phyloP scores from a whole-genome alignment of 2,113 vertebrate species.

The Corythornis cristatus region DNA sequence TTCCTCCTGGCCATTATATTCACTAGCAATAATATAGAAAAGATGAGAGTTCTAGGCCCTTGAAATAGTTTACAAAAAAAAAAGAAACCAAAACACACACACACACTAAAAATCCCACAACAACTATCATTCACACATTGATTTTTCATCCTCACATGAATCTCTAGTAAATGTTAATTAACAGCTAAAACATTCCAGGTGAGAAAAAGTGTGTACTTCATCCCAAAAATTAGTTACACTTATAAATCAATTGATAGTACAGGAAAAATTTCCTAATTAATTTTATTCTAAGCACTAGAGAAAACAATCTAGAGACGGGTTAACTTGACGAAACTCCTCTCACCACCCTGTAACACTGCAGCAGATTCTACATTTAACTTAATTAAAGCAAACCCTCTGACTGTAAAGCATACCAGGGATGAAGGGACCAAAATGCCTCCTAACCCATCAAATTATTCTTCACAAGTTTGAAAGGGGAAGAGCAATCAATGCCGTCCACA shows the following conservation, averaged over 20 bases:
- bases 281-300: not conserved
- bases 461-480: not conserved
- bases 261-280: not conserved
- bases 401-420: not conserved
- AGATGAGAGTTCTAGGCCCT: not conserved
- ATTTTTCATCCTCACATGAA: not conserved
- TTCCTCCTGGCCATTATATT: not conserved
- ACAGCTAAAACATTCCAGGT: not conserved
- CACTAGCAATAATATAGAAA: not conserved
- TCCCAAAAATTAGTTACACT: not conserved
- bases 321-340: not conserved
- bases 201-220: not conserved
- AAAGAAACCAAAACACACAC: not conserved
- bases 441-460: not conserved
- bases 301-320: not conserved
- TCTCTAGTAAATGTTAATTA: not conserved
- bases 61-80: not conserved
- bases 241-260: not conserved
- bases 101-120: no score
- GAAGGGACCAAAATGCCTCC: not conserved
- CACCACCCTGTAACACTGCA: not conserved
- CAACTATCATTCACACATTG: not conserved
- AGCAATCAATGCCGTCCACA: slow-evolving; percentile 1
- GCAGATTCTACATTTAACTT: not conserved
- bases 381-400: slow-evolving; percentile 22